Evolutionary conservation across 2,888 invertebrate species (phyloP).

Genomic region (Elegia similella): DNA sequence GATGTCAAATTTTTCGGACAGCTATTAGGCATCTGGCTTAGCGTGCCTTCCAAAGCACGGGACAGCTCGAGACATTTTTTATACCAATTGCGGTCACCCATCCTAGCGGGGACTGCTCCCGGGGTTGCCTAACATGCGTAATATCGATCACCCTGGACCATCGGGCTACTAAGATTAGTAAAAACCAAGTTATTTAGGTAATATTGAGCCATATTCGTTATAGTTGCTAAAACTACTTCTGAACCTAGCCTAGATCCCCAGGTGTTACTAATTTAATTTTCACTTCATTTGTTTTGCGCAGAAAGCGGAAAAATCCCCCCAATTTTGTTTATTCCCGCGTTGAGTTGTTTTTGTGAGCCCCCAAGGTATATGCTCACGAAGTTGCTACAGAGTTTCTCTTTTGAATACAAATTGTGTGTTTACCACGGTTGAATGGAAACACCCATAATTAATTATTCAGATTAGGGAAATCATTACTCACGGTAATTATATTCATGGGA

Average conservation of each 20-base stretch:
- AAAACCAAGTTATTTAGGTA: too few species aligned
- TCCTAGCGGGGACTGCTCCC: too few species aligned
- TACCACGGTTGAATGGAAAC: slow-evolving; percentile 6
- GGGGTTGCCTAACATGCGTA: too few species aligned
- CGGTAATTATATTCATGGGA: neutral
- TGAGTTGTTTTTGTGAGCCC: slow-evolving; percentile 13
- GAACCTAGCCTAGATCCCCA: slow-evolving; percentile 1
- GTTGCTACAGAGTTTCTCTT: slow-evolving; percentile 6
- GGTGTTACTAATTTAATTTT: slow-evolving; percentile 8
- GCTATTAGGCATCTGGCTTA: too few species aligned
- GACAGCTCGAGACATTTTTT: too few species aligned
- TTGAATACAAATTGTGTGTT: slow-evolving; percentile 16
- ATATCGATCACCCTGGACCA: too few species aligned
- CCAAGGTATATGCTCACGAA: slow-evolving; percentile 8
- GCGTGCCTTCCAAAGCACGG: too few species aligned
- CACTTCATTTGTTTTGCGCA: slow-evolving; percentile 2
- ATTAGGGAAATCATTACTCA: slow-evolving; percentile 11
- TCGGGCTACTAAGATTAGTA: too few species aligned
- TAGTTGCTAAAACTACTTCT: neutral
- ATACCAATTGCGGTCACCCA: too few species aligned
- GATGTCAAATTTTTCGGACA: too few species aligned
- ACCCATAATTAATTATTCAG: slow-evolving; percentile 16
- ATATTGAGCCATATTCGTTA: neutral
- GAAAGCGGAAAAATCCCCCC: slow-evolving; percentile 2
- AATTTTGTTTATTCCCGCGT: slow-evolving; percentile 10